phyloP scores from a whole-genome alignment of 2,888 invertebrate genomes.

The Vesta saturnalis region DNA sequence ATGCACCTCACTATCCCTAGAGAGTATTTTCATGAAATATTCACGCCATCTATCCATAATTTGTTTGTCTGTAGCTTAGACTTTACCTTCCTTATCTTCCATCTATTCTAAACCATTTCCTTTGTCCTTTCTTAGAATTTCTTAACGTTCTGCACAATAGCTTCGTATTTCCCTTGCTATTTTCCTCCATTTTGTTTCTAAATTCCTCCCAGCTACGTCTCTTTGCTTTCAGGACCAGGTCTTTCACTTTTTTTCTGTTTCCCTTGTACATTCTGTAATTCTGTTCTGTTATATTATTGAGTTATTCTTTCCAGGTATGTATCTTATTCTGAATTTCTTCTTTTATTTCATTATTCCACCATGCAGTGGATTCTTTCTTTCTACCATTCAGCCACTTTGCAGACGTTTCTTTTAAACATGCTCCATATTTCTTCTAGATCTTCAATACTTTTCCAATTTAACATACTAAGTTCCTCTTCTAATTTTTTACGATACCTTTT shows the following conservation, averaged over 20 bases:
- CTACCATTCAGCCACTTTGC: no score
- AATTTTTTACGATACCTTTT: no score
- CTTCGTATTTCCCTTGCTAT: background rate
- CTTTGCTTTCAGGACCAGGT: background rate
- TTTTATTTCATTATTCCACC: slow-evolving; percentile 16
- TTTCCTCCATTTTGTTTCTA: no score
- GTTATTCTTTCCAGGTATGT: slow-evolving; percentile 17
- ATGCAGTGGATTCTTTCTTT: slow-evolving; percentile 12
- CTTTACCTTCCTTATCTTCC: slow-evolving; percentile 5
- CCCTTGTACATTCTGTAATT: no score
- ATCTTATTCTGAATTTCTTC: slow-evolving; percentile 7
- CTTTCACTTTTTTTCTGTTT: no score
- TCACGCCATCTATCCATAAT: slow-evolving; percentile 7
- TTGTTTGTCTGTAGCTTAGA: background rate
- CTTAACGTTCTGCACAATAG: slow-evolving; percentile 11
- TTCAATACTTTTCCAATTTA: no score
- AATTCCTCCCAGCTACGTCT: no score
- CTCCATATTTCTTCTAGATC: no score
- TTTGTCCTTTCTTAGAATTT: slow-evolving; percentile 10
- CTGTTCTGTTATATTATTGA: slow-evolving; percentile 16
- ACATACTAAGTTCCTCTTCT: no score
- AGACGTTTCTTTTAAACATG: no score
- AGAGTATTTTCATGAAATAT: slow-evolving; percentile 11
- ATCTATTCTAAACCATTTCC: slow-evolving; percentile 1
- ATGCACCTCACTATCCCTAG: slow-evolving; percentile 7